These are phyloP conservation scores for Oplegnathus fasciatus DNA, from an alignment of 2,113 vertebrate species.

Conservation along the genomic window DNA sequence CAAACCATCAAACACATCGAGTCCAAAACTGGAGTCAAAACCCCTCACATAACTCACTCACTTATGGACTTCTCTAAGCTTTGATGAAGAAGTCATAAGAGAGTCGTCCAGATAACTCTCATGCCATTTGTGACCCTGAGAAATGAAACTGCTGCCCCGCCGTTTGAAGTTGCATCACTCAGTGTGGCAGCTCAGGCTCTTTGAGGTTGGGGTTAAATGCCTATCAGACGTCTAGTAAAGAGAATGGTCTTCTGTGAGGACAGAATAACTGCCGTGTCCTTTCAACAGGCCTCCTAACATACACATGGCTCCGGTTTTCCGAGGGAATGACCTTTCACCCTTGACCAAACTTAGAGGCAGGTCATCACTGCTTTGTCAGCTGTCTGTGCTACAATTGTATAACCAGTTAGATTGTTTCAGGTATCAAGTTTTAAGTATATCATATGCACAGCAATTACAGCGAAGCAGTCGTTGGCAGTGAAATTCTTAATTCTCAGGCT, in stretches of 20 bases:
- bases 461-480: no score
- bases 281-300: background rate
- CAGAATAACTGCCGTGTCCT: conserved; percentile 3
- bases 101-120: conserved; percentile 28
- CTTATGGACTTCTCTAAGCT: background rate
- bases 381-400: background rate
- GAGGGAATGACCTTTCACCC: conserved; percentile 23
- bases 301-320: conserved; percentile 31
- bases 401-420: background rate
- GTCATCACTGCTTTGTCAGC: background rate
- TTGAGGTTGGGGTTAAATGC: conserved; percentile 4
- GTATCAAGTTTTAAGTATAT: no score
- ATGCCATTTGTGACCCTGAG: conserved; percentile 47
- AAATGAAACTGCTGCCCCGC: background rate
- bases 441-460: no score
- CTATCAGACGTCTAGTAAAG: conserved; percentile 11
- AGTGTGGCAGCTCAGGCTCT: background rate
- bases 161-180: conserved; percentile 23
- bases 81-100: conserved; percentile 7
- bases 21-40: background rate
- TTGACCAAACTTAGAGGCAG: background rate
- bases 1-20: background rate
- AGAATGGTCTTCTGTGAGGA: background rate
- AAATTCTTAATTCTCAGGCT: no score
- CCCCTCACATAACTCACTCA: conserved; percentile 15